Evolutionary conservation across 2,888 invertebrate species (phyloP).

Genomic region (Lochmaea capreae): DNA sequence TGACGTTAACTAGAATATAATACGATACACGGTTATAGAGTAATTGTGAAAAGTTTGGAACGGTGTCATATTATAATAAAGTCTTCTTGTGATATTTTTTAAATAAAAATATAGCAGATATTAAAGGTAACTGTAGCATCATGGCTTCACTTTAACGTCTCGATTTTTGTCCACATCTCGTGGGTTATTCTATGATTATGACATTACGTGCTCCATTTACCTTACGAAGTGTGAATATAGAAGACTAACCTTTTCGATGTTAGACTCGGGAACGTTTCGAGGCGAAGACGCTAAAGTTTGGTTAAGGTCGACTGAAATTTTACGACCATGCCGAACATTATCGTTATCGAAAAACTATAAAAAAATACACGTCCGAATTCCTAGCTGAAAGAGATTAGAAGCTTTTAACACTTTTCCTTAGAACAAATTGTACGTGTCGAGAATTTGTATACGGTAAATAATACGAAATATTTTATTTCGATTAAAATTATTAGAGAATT

Average conservation of each 20-base stretch:
- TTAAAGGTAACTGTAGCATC: background rate
- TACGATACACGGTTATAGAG: no score
- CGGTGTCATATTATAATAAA: no score
- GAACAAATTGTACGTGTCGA: background rate
- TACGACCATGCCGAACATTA: constrained; percentile 30
- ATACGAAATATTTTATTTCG: background rate
- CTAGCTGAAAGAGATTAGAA: background rate
- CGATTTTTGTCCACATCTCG: constrained; percentile 32
- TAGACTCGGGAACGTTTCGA: constrained; percentile 9
- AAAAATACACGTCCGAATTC: constrained; percentile 11
- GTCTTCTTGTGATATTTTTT: no score
- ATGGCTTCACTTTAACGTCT: constrained; percentile 17
- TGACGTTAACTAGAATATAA: no score
- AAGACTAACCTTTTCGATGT: constrained; percentile 27
- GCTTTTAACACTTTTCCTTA: background rate
- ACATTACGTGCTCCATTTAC: constrained; percentile 45
- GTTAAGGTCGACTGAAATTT: constrained; percentile 38
- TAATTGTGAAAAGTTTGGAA: no score
- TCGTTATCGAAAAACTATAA: constrained; percentile 42
- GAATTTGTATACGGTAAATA: background rate
- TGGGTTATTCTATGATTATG: constrained; percentile 39
- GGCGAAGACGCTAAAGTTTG: constrained; percentile 28
- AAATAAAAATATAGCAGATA: background rate
- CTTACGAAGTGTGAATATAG: constrained; percentile 43
- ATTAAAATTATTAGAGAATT: background rate